A percentile compares a stretch with the other conserved stretches of the same genome.
phyloP scores from a whole-genome alignment of 1,140 invertebrate species.

The Leptinotarsa lineolata region DNA sequence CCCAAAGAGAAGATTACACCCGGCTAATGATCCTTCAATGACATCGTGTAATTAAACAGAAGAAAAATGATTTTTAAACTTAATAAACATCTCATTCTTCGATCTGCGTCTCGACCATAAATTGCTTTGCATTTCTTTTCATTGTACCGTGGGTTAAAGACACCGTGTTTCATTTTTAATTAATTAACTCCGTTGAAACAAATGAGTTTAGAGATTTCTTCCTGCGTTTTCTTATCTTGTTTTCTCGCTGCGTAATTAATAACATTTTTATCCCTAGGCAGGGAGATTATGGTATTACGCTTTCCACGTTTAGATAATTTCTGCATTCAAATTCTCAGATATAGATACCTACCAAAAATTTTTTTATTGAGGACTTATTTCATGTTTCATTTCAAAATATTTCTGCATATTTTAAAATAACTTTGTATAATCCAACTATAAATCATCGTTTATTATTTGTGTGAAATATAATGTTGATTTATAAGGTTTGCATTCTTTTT shows the following conservation, averaged over 20 bases:
- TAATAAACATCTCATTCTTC: slow-evolving; percentile 37
- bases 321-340: too few relatives aligned
- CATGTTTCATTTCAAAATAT: too few relatives aligned
- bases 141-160: slow-evolving; percentile 21
- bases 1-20: slow-evolving; percentile 22
- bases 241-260: slow-evolving; percentile 36
- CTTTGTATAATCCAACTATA: too few relatives aligned
- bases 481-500: too few relatives aligned
- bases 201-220: slow-evolving; percentile 39
- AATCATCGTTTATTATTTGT: too few relatives aligned
- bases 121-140: slow-evolving; percentile 34
- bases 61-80: slow-evolving; percentile 38
- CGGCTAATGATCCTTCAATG: slow-evolving; percentile 34
- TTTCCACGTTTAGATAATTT: too few relatives aligned
- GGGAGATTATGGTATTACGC: slow-evolving; percentile 5
- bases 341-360: too few relatives aligned
- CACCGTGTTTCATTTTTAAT: slow-evolving; percentile 35
- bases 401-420: too few relatives aligned
- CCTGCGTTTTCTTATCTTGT: slow-evolving; percentile 26
- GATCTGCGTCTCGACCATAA: slow-evolving; percentile 30
- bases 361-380: too few relatives aligned
- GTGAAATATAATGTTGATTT: too few relatives aligned
- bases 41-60: slow-evolving; percentile 41
- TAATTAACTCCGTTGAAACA: slow-evolving; percentile 38
- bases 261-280: slow-evolving; percentile 38